Evolutionary conservation across 2,113 vertebrate genomes (phyloP).

Genomic region (Chionomys nivalis): DNA sequence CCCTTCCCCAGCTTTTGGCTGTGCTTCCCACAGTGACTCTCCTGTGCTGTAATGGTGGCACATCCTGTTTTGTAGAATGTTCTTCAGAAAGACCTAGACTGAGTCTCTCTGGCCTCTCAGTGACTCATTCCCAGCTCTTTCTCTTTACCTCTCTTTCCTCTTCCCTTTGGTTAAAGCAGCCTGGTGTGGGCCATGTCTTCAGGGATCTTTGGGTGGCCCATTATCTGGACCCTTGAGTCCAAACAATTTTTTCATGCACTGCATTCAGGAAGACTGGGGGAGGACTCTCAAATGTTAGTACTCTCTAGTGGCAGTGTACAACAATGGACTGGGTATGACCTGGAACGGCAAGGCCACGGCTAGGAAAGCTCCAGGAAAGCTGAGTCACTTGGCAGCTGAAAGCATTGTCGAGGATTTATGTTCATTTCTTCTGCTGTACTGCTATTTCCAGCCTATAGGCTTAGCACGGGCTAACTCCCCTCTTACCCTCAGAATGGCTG

Average conservation of each 20-base stretch:
- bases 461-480: neutral
- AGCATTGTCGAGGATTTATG: neutral
- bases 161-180: neutral
- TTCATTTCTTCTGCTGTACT: neutral
- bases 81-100: neutral
- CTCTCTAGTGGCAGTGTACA: neutral
- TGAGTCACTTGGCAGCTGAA: neutral
- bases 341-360: neutral
- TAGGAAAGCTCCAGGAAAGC: too few relatives aligned
- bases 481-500: neutral
- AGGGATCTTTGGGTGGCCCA: neutral
- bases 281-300: neutral
- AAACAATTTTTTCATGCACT: neutral
- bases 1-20: neutral
- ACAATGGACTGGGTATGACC: too few relatives aligned
- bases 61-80: neutral
- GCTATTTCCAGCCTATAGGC: too few relatives aligned
- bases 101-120: neutral
- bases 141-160: neutral
- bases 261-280: neutral
- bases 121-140: neutral
- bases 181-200: neutral
- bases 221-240: neutral
- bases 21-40: fast-evolving
- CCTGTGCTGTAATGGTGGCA: too few relatives aligned